phyloP scores from a whole-genome alignment of 1,140 invertebrate species.

The Aphidius gifuensis region DNA sequence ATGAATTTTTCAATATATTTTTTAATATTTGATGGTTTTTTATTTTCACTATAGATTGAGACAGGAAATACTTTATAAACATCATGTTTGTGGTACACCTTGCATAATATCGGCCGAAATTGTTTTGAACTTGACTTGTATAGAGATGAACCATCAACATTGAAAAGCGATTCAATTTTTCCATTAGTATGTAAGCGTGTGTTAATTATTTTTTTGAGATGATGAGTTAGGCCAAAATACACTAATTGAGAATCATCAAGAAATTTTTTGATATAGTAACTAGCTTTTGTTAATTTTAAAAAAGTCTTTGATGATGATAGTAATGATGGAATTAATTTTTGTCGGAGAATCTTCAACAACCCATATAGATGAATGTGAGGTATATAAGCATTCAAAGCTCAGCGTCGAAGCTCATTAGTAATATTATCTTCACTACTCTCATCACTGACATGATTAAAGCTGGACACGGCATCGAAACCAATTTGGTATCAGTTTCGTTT shows the following conservation, averaged over 20 bases:
- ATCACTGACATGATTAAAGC: too few relatives aligned
- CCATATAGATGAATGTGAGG: conserved; percentile 17
- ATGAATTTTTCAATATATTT: conserved; percentile 10
- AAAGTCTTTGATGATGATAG: conserved; percentile 25
- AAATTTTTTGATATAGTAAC: conserved; percentile 14
- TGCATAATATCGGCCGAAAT: conserved; percentile 14
- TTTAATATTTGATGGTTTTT: conserved; percentile 7
- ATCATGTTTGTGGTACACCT: not conserved
- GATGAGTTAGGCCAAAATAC: conserved; percentile 18
- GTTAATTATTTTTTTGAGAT: conserved; percentile 16
- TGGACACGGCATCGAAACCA: too few relatives aligned
- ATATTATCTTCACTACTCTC: too few relatives aligned
- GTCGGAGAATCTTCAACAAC: conserved; percentile 21
- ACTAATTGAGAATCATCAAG: conserved; percentile 21
- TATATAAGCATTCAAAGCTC: conserved; percentile 10
- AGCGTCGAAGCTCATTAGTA: too few relatives aligned
- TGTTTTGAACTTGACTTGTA: conserved; percentile 9
- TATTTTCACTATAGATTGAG: conserved; percentile 6
- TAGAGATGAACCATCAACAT: conserved; percentile 7
- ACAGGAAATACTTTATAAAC: conserved; percentile 11
- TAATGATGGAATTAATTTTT: too few relatives aligned
- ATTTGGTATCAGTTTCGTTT: too few relatives aligned
- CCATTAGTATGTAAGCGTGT: not conserved
- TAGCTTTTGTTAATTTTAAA: conserved; percentile 14
- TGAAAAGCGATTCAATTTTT: not conserved